Base-by-base conservation (phyloP, 1,140 invertebrate genomes). In the Ladona fulva region DNA sequence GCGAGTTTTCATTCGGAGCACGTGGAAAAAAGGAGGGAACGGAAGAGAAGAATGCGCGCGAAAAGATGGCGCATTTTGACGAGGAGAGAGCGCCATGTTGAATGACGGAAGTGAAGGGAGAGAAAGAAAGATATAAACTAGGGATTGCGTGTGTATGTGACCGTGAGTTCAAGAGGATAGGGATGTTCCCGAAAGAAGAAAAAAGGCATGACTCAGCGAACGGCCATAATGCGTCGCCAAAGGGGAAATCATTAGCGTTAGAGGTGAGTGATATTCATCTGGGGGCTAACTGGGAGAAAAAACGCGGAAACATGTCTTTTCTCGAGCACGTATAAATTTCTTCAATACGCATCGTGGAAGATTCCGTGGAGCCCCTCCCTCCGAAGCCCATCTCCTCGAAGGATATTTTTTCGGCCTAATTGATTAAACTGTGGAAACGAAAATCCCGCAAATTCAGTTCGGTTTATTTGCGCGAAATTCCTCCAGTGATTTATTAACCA, bases 191-290 rank as follows among this genome's bases (percentile, higher is more conserved):
- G 29, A 37, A 37, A 37, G 29, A 37, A 8, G 29, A 37, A 37
- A 37, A 37, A 37, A 37, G 29, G 12, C 14, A 66, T 66, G 52
- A 66, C 52, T 66, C 52, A 66, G 52, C 52, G 12, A 66, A 22
- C n/a, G 52, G 52, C 14, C 52, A 66, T 66, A 66, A 66, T 66
- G 52, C 52, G n/a, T 66, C 14, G 52, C 52, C 52, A 66, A 16
- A 22, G 52, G 52, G 52, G 52, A 66, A 66, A 66, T 66, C 52
- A 66, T 66, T 66, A 66, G 52, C 52, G 52, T 66, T 66, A 66
- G 52, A 66, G 52, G 52, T 66, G 52, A 66, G 52, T 66, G 52
- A 66, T 66, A 66, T 22, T 66, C 52, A 66, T 66, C 52, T 66
- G 16, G 3, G 14, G 12, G 52, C n/a, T n/a, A n/a, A n/a, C n/a